These are phyloP conservation scores for Diplodus puntazzo DNA, from an alignment of 2,797 vertebrate genomes.

Conservation along the genomic window DNA sequence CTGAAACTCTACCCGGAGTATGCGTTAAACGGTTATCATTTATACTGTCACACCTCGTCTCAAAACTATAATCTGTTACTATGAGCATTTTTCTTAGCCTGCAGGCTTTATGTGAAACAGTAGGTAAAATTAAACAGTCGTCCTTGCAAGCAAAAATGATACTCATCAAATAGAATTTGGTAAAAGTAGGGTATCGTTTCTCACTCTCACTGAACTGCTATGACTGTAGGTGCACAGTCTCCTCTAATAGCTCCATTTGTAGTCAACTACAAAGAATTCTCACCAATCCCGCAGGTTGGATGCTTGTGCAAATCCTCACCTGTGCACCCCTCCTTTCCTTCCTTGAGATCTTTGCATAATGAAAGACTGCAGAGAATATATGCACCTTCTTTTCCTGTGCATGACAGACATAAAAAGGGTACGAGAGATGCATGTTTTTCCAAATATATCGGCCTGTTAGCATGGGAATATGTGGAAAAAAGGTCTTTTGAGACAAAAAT, in stretches of 20 bases:
- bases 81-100: not conserved
- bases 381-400: not conserved
- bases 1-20: not conserved
- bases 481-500: conserved; percentile 34
- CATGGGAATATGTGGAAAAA: conserved; percentile 16
- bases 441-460: not conserved
- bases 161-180: conserved; percentile 27
- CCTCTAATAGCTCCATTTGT: conserved; percentile 12
- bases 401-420: conserved; percentile 60
- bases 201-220: not conserved
- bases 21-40: conserved; percentile 17
- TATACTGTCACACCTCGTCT: conserved; percentile 2
- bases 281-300: not conserved
- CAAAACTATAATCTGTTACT: conserved; percentile 19
- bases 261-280: not conserved
- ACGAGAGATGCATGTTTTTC: conserved; percentile 1
- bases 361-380: conserved; percentile 3
- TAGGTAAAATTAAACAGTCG: conserved; percentile 27
- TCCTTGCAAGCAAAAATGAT: conserved; percentile 21
- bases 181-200: not conserved
- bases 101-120: conserved; percentile 24
- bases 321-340: not conserved
- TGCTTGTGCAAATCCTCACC: conserved; percentile 3
- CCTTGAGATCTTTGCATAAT: conserved; percentile 1
- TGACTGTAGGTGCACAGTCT: not conserved